Percentiles rank a stretch among this genome's conserved stretches.
phyloP scores from a whole-genome alignment of 2,797 vertebrate genomes.

The Channallabes apus region DNA sequence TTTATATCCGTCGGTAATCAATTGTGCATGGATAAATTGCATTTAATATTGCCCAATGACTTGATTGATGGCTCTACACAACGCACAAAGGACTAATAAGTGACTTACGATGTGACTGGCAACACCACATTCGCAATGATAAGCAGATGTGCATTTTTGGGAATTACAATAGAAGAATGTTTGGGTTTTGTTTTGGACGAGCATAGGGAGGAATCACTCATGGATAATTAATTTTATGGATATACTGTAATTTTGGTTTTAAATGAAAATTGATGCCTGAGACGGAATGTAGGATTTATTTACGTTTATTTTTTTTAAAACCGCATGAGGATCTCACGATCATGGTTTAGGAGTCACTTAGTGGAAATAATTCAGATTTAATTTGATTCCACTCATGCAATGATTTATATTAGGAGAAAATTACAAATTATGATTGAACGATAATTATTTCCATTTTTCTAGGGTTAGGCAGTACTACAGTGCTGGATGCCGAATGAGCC shows the following conservation, averaged over 20 bases:
- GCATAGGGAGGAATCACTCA: constrained; percentile 8
- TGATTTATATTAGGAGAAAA: neutral
- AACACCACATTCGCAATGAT: constrained; percentile 14
- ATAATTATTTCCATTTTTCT: neutral
- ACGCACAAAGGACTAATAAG: constrained; percentile 32
- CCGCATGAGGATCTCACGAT: neutral
- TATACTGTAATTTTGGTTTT: neutral
- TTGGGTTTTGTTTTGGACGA: constrained; percentile 8
- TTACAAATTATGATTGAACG: neutral
- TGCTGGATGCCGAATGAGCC: neutral
- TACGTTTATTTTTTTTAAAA: neutral
- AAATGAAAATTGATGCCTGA: constrained; percentile 11
- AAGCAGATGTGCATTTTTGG: constrained; percentile 38
- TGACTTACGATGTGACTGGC: constrained; percentile 13
- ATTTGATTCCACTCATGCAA: neutral
- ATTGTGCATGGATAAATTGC: constrained; percentile 36
- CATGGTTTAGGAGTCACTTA: neutral
- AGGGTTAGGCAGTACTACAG: constrained; percentile 14
- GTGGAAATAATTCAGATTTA: neutral
- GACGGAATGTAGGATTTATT: neutral
- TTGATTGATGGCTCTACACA: constrained; percentile 33
- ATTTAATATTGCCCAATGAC: constrained; percentile 40
- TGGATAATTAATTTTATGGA: constrained; percentile 27
- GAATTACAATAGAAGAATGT: constrained; percentile 25
- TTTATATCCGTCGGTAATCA: constrained; percentile 35